Conservation (phyloP, 1,140 invertebrate species). For the Amyelois transitella region DNA sequence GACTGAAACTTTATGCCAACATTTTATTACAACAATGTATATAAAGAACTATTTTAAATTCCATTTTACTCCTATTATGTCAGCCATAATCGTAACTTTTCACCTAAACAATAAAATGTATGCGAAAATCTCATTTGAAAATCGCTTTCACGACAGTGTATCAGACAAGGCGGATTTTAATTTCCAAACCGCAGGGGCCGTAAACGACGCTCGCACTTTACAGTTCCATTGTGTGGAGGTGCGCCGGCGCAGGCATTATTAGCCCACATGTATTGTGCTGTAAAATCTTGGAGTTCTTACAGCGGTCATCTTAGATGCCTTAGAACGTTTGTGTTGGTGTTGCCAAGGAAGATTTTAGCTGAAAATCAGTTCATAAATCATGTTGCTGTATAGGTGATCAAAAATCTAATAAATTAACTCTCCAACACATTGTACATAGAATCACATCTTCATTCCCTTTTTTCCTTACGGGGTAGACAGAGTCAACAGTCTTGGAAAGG, state of each 20-base stretch:
- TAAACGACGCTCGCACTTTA: constrained; percentile 63
- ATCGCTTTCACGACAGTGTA: constrained; percentile 27
- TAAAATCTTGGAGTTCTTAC: constrained; percentile 41
- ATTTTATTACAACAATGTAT: too few species aligned
- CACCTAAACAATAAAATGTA: neutral
- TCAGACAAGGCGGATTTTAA: constrained; percentile 60
- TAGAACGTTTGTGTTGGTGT: neutral
- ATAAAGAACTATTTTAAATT: too few species aligned
- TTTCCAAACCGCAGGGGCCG: constrained; percentile 61
- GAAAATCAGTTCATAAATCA: too few species aligned
- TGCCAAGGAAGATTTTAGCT: too few species aligned
- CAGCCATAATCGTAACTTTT: neutral
- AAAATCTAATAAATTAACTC: too few species aligned
- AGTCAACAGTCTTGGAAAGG: too few species aligned
- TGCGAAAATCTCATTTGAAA: constrained; percentile 5
- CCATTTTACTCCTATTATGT: too few species aligned
- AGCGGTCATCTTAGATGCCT: constrained; percentile 25
- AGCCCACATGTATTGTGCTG: constrained; percentile 41
- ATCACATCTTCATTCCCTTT: too few species aligned
- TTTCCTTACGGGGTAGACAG: too few species aligned
- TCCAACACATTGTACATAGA: too few species aligned
- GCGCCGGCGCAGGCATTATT: constrained; percentile 37
- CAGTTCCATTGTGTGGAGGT: constrained; percentile 47
- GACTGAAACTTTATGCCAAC: too few species aligned
- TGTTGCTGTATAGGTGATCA: too few species aligned